A percentile compares a stretch with the other conserved stretches of the same genome.
These are phyloP conservation scores for Ceraclea dissimilis DNA, from an alignment of 2,888 invertebrate genomes.

Conservation along the genomic window DNA sequence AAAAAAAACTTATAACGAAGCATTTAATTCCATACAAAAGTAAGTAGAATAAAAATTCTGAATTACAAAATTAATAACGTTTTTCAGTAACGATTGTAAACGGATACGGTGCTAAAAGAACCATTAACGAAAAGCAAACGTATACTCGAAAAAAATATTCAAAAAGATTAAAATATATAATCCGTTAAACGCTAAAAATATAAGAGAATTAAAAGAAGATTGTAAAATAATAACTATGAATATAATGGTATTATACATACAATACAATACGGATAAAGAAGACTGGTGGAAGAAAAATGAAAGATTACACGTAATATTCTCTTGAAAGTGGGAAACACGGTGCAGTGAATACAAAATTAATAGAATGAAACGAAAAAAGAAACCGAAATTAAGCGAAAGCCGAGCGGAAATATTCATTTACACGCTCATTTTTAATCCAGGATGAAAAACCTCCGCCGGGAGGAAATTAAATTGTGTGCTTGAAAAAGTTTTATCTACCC, in stretches of 20 bases:
- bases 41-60: no score
- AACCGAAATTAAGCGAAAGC: conserved; percentile 7
- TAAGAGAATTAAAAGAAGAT: not conserved
- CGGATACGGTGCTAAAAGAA: no score
- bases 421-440: conserved; percentile 22
- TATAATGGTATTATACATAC: no score
- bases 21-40: no score
- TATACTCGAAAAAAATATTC: no score
- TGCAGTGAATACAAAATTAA: conserved; percentile 7
- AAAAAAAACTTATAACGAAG: no score
- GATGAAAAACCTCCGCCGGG: conserved; percentile 17
- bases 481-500: conserved; percentile 14
- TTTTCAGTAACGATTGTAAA: no score
- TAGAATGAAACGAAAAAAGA: conserved; percentile 9
- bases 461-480: conserved; percentile 17
- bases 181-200: not conserved
- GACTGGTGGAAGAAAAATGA: not conserved
- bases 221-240: not conserved
- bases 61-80: no score
- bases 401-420: conserved; percentile 23
- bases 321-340: not conserved
- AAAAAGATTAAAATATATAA: not conserved
- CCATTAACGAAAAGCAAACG: no score
- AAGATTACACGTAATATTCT: not conserved
- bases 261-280: not conserved